These are phyloP conservation scores for Gymnothorax javanicus DNA, from an alignment of 2,797 vertebrate species.

Conservation along the genomic window DNA sequence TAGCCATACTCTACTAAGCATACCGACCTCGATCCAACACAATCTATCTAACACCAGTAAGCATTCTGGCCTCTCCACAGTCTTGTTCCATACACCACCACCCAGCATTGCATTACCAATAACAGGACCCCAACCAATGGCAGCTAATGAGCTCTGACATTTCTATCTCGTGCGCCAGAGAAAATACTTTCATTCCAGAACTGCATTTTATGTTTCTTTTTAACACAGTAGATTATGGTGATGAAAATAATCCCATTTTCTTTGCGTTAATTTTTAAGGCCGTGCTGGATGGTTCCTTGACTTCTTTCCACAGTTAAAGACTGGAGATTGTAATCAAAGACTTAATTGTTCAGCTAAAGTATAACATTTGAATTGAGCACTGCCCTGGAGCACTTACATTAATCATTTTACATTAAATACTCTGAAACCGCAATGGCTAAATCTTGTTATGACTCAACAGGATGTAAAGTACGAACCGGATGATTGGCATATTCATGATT, in stretches of 20 bases:
- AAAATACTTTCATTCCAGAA: neutral
- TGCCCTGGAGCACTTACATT: neutral
- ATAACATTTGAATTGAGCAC: neutral
- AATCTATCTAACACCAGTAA: slow-evolving; percentile 19
- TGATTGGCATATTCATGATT: neutral
- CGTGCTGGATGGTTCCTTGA: neutral
- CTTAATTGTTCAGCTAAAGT: neutral
- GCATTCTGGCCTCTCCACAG: neutral
- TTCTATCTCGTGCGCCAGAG: neutral
- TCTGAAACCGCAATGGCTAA: neutral
- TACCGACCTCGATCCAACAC: slow-evolving; percentile 27
- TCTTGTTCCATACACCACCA: neutral
- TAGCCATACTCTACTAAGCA: slow-evolving; percentile 28
- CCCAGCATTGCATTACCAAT: neutral
- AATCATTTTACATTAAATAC: neutral
- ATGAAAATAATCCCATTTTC: neutral
- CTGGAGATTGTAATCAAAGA: neutral
- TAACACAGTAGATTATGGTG: neutral
- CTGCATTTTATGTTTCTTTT: neutral
- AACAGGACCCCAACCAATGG: neutral
- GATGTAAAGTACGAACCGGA: neutral
- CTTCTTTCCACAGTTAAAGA: neutral
- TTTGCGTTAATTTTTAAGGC: neutral
- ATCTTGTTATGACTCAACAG: neutral
- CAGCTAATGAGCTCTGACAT: neutral